A percentile compares a stretch with the other conserved stretches of the same genome.
These are phyloP conservation scores for Nipponia nippon DNA, from an alignment of 2,113 vertebrate genomes.

Conservation along the genomic window DNA sequence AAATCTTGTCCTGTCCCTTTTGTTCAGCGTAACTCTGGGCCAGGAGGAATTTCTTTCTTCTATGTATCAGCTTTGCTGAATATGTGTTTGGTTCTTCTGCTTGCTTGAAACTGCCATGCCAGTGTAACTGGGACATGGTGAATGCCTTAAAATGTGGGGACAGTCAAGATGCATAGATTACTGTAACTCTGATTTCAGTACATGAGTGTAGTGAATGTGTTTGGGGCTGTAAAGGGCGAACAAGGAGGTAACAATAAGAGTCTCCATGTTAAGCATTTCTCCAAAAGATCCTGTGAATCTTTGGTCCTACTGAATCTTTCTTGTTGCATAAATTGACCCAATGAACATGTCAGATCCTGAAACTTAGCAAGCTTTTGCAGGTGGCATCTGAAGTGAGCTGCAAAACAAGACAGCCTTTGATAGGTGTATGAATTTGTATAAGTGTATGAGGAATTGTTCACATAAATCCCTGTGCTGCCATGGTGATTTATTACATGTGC, in stretches of 20 bases:
- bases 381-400: not conserved
- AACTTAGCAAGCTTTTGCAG: not conserved
- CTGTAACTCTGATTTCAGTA: not conserved
- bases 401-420: constrained; percentile 32
- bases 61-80: not conserved
- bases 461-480: constrained; percentile 21
- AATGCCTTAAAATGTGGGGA: not conserved
- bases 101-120: not conserved
- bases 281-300: not conserved
- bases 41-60: not conserved
- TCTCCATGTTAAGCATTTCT: not conserved
- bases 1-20: not conserved
- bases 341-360: not conserved
- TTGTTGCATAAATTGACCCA: not conserved
- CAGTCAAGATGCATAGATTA: not conserved
- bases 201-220: not conserved
- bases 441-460: constrained; percentile 4
- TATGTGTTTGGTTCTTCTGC: not conserved
- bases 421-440: not conserved
- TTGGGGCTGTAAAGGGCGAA: not conserved
- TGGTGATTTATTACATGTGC: not conserved
- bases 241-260: not conserved
- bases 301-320: not conserved
- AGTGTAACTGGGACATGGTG: not conserved
- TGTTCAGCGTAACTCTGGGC: not conserved